Base-by-base conservation (phyloP, 2,888 invertebrate genomes). In the Ditula angustiorana region DNA sequence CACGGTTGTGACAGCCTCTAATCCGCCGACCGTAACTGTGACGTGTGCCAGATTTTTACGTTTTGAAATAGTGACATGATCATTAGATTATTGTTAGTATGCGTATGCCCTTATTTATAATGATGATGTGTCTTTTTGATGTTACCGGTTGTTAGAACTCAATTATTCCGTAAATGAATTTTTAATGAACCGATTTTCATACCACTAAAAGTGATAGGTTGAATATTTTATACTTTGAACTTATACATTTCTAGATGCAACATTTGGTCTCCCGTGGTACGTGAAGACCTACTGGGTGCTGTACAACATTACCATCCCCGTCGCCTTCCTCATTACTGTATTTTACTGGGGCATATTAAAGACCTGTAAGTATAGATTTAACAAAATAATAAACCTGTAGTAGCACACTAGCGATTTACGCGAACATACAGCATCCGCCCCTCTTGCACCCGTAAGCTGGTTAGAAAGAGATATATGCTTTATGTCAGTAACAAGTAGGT, bases 291-390 rank as follows among this genome's bases (percentile, higher is more conserved):
- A 93, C 75, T 93, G 93, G 93, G 83, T 92, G 47, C 79, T 92
- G 65, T 93, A 92, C 86, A 93, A 93, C 74, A 87, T 91, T 61
- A 84, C 92, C 0, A 83, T 92, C 13, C 91, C 93, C 2, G 85
- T 92, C 37, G 86, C 93, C 5, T 92, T 93, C 74, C 90, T 92
- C 72, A 86, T 93, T 75, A 88, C 92, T 2, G 81, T 90, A 4
- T 93, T 93, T 79, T 93, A 93, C 79, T 93, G 93, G 93, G 82
- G 86, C 11, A 73, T 93, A 24, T 74, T 93, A 44, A 88, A 80
- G 69, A 76, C 79, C 37, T 79, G 90, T 90, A 74, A 85, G 88
- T 83, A 19, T n/a, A n/a, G n/a, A n/a, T n/a, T n/a, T n/a, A n/a
- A n/a, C n/a, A n/a, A n/a, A n/a, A n/a, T n/a, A n/a, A n/a, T n/a